Base-by-base conservation (phyloP, 35 echinoderm and acorn worm species). In the Strongylocentrotus purpuratus region DNA sequence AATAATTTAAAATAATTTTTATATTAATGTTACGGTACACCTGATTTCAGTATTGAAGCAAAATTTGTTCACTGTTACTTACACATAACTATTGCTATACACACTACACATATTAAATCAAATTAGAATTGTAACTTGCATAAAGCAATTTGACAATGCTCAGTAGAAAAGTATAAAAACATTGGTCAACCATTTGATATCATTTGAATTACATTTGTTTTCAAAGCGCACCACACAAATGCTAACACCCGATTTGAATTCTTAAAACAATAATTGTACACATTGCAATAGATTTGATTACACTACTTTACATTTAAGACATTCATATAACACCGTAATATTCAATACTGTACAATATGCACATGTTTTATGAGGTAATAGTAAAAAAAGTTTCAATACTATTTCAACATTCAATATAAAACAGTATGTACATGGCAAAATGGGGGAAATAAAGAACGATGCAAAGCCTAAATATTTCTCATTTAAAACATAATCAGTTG, bases 311-410 rank as follows among this genome's bases (percentile, higher is more conserved):
- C 87, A 89, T 14, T 59, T 13, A 59, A 17, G 85, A 86, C 85
- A 33, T 31, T 45, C 32, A 89, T 45, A 89, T 89, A 78, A 78
- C 65, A 78, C 65, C 87, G 13, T 46, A 33, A 89, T 89, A 89
- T 89, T 89, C 87, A 89, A 89, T 89, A 89, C 87, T 89, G 32
- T 89, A 89, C 87, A 89, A 46, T 89, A 89, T 89, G 87, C 87
- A 89, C 87, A 89, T n/a, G 35, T 89, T 89, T 46, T 89, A 33
- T 89, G 87, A 89, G 87, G 87, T 89, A 89, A 89, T 89, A 89
- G 87, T 89, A 89, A 45, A 89, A 89, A 89, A 89, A 89, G 32
- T 89, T 17, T 89, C 32, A 89, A 89, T 89, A 89, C 87, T 89
- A 89, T 89, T 89, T 89, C 65, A 78, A 78, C 65, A 78, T 28